Base-by-base conservation (phyloP, 92 coral and sea anemone genomes). In the Pocillopora grandis region DNA sequence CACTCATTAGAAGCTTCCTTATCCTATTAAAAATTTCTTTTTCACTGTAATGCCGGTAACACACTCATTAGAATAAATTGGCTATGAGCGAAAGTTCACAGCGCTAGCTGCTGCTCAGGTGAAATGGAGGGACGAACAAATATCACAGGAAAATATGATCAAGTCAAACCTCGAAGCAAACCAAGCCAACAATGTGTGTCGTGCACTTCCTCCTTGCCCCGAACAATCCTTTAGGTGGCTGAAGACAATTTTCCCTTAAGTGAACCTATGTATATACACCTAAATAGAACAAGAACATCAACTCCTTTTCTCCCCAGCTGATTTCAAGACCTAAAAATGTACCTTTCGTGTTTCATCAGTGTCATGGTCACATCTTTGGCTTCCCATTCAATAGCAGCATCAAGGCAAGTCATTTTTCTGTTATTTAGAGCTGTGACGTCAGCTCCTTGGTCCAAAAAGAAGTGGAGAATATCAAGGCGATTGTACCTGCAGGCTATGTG, bases 341-440 rank as follows among this genome's bases (percentile, higher is more conserved):
- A 89, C 98, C 92, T 89, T 12, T 87, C 73, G 76, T 93, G 95
- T 48, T 82, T 83, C 3, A 93, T 67, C 5, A 93, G 88, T 71
- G 88, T 91, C 76, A 77, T 87, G 35, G 92, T 93, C 36, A 87
- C 95, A 69, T 75, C 79, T 23, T 58, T 82, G 9, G 85, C 88
- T 37, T 86, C 90, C 88, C 86, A 83, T 42, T 93, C 95, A 9
- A 93, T 88, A 16, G 98, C 98, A 14, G 87, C 82, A 66, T 93
- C 98, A 63, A 93, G 77, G 61, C 94, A 91, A n/a, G 95, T 91
- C 91, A 80, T 72, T 37, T 83, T 63, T 17, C 77, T 72, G 36
- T 66, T 65, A 42, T 93, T 93, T 15, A 85, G 73, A n/a, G 85
- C 84, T 2, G 95, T 84, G 56, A 90, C 85, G 75, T 91, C 89